Conservation (phyloP, 2,888 invertebrate species). For the Ichneumon xanthorius region DNA sequence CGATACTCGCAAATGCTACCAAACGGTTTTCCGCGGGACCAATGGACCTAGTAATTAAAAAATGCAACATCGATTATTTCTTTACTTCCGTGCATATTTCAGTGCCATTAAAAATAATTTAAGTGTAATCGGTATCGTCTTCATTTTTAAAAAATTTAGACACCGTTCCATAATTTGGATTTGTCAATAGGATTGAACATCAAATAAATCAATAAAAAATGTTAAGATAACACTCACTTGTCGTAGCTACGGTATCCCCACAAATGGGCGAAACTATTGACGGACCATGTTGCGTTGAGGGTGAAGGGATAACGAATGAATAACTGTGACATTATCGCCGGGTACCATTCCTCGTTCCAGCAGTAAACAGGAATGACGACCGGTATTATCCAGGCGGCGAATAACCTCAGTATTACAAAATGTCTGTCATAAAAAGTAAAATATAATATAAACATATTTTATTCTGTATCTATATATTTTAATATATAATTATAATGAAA, state of each 20-base stretch:
- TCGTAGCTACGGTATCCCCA: constrained; percentile 81
- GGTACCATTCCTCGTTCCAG: constrained; percentile 86
- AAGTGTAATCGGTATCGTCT: too few species aligned
- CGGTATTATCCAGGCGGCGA: constrained; percentile 87
- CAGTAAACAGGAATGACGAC: constrained; percentile 86
- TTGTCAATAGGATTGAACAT: not conserved
- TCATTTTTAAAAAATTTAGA: too few species aligned
- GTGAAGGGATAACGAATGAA: constrained; percentile 85
- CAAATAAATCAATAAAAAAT: not conserved
- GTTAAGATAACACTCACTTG: constrained; percentile 74
- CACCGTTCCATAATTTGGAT: not conserved
- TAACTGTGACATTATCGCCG: constrained; percentile 85
- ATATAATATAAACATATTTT: constrained; percentile 3
- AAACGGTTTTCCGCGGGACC: constrained; percentile 72
- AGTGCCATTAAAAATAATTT: not conserved
- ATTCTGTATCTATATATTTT: not conserved
- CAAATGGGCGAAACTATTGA: constrained; percentile 87
- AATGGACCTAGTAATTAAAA: constrained; percentile 66
- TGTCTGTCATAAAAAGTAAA: constrained; percentile 79
- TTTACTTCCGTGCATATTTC: not conserved
- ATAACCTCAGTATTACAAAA: constrained; percentile 85
- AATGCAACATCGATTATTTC: not conserved
- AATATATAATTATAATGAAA: not conserved
- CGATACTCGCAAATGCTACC: constrained; percentile 80
- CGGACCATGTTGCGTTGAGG: constrained; percentile 87